Evolutionary conservation across 1,140 invertebrate genomes (phyloP), one percentile per base, ranked within the genome.

Genomic region (Telenomus remus): DNA sequence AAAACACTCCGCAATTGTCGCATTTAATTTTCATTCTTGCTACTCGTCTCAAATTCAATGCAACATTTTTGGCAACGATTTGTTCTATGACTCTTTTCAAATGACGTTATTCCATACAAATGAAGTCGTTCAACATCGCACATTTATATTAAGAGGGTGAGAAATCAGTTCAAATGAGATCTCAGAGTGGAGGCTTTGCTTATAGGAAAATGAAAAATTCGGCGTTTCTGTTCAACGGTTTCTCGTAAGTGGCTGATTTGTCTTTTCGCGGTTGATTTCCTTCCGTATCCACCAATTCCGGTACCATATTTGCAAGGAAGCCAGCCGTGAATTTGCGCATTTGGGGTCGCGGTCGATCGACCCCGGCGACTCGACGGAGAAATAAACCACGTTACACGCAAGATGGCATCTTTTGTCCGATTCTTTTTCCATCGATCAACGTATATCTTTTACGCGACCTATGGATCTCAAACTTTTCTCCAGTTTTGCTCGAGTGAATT

Each of bases 231-330:
- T 13, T 50, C 48, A 13, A 14, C 42, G 43, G 48, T 48, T 35
- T 10, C 12, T 35, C 53, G 54, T 76, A 75, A 74, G 72, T 76
- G 68, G 54, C 65, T 69, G 71, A 81, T 80, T 80, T 80, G 79
- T 80, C 76, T 79, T 73, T 76, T 70, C 60, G 72, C 57, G 61
- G 64, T 56, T 72, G 69, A 72, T 75, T 74, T 80, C 73, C 46
- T 64, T 51, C 46, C 60, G 66, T 46, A 73, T 76, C 66, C 56
- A 55, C 63, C 66, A 69, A 66, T 71, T 64, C 57, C 51, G 57
- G 47, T 71, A 74, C 64, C 80, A 76, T 78, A 81, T 81, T 81
- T 80, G 72, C 71, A 60, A 77, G 53, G 71, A 79, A 80, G 70
- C 73, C 78, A 74, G 44, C 69, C 80, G 70, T 81, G 75, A 81